Conservation (phyloP, 2,113 vertebrate genomes). For the Planiliza haematocheilus region DNA sequence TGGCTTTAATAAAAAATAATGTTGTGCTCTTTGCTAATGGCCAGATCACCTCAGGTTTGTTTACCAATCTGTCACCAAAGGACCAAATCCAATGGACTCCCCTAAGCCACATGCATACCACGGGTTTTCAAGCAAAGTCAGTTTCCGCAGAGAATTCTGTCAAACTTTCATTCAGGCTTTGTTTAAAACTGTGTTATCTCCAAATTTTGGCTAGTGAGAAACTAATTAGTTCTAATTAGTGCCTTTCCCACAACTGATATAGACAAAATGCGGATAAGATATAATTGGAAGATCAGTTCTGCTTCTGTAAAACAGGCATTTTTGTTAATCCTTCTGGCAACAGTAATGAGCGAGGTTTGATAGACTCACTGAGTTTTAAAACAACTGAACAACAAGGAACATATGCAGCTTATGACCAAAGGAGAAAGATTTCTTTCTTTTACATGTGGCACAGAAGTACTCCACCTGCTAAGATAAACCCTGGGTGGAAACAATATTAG, state of each 20-base stretch:
- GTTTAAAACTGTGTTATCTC: slow-evolving; percentile 1
- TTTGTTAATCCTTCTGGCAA: slow-evolving; percentile 14
- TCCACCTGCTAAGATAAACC: slow-evolving; percentile 8
- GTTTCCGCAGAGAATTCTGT: background rate
- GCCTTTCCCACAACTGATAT: slow-evolving; percentile 36
- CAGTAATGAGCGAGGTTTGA: slow-evolving; percentile 43
- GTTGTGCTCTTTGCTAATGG: slow-evolving; percentile 48
- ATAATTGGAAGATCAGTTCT: slow-evolving; percentile 61
- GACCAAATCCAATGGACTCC: slow-evolving; percentile 37
- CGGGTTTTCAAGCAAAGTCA: slow-evolving; percentile 22
- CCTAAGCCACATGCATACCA: background rate
- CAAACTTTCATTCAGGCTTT: slow-evolving; percentile 2
- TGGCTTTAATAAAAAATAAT: slow-evolving; percentile 14
- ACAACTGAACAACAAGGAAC: slow-evolving; percentile 8
- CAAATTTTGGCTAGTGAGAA: slow-evolving; percentile 17
- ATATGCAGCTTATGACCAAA: slow-evolving; percentile 11
- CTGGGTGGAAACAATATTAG: slow-evolving; percentile 36
- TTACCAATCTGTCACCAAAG: slow-evolving; percentile 50
- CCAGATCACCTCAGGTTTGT: slow-evolving; percentile 46
- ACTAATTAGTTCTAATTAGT: slow-evolving; percentile 54
- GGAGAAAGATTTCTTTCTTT: background rate
- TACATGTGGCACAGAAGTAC: background rate
- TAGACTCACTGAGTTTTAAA: slow-evolving; percentile 15
- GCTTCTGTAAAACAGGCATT: slow-evolving; percentile 27
- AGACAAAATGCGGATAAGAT: slow-evolving; percentile 33